A percentile compares a stretch with the other conserved stretches of the same genome.
These are phyloP conservation scores for Odontomachus brunneus DNA, from an alignment of 1,140 invertebrate species.

Conservation along the genomic window DNA sequence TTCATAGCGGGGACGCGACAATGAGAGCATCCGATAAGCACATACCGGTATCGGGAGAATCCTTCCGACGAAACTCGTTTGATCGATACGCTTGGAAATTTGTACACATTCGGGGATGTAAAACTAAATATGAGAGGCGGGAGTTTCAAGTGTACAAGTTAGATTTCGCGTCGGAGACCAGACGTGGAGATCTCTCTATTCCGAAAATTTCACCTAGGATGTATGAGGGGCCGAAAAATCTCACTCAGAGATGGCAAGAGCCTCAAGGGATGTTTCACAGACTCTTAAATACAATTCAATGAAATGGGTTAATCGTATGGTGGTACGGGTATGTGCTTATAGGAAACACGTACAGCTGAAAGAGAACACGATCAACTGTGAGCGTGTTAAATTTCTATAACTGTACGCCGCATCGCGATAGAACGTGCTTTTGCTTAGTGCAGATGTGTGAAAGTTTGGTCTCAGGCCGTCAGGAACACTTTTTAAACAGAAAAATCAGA, in stretches of 20 bases:
- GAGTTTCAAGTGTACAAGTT: too few relatives aligned
- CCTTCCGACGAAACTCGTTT: neutral
- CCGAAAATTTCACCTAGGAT: too few relatives aligned
- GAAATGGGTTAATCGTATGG: neutral
- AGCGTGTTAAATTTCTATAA: conserved; percentile 9
- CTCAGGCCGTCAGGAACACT: conserved; percentile 45
- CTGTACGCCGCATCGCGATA: conserved; percentile 12
- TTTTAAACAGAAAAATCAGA: conserved; percentile 17
- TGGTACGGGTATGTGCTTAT: conserved; percentile 29
- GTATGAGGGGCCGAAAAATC: too few relatives aligned
- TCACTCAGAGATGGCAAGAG: too few relatives aligned
- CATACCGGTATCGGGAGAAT: neutral
- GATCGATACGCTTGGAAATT: too few relatives aligned
- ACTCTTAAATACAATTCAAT: neutral
- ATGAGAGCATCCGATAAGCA: conserved; percentile 29
- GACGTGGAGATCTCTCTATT: too few relatives aligned
- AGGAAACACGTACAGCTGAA: neutral
- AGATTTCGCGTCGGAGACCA: too few relatives aligned
- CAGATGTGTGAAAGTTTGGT: conserved; percentile 37
- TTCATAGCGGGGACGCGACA: neutral
- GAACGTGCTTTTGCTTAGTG: conserved; percentile 18
- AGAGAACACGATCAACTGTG: neutral
- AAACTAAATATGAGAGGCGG: too few relatives aligned
- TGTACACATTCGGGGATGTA: too few relatives aligned
- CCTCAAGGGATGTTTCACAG: too few relatives aligned